These are phyloP conservation scores for Clamator glandarius DNA, from an alignment of 2,797 vertebrate genomes.

Conservation along the genomic window DNA sequence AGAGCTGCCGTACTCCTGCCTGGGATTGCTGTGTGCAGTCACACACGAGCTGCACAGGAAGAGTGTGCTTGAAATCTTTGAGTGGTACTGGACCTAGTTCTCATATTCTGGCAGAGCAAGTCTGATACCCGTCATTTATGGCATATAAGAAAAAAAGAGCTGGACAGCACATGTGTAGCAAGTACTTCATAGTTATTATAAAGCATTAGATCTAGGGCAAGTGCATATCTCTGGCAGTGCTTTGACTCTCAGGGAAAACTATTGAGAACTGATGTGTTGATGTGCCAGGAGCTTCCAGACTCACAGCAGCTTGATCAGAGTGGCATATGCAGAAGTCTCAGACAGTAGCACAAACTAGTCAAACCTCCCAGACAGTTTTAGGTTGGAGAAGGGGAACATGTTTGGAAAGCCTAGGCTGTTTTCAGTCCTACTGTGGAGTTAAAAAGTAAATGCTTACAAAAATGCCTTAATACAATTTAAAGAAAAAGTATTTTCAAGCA, in stretches of 20 bases:
- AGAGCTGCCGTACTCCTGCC: not conserved
- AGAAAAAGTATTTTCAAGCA: not conserved
- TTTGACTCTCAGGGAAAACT: not conserved
- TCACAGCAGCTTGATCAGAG: not conserved
- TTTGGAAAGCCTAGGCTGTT: not conserved
- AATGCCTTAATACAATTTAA: not conserved
- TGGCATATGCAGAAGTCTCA: not conserved
- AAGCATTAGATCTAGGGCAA: not conserved
- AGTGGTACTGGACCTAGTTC: not conserved
- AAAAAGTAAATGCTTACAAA: not conserved
- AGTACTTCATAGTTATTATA: not conserved
- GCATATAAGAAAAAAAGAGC: not conserved
- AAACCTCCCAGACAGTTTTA: not conserved
- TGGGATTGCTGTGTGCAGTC: not conserved
- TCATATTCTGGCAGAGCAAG: not conserved
- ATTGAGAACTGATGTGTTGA: not conserved
- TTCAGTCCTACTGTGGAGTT: not conserved
- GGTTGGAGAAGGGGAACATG: not conserved
- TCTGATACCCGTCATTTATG: not conserved
- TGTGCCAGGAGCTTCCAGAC: not conserved
- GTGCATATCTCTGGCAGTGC: not conserved
- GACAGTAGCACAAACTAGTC: not conserved
- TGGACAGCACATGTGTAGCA: not conserved
- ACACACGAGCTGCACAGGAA: fast-evolving
- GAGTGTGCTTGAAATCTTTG: not conserved